A percentile compares a stretch with the other conserved stretches of the same genome.
Conservation (phyloP, 2,888 invertebrate genomes). For the Dasypolia templi region DNA sequence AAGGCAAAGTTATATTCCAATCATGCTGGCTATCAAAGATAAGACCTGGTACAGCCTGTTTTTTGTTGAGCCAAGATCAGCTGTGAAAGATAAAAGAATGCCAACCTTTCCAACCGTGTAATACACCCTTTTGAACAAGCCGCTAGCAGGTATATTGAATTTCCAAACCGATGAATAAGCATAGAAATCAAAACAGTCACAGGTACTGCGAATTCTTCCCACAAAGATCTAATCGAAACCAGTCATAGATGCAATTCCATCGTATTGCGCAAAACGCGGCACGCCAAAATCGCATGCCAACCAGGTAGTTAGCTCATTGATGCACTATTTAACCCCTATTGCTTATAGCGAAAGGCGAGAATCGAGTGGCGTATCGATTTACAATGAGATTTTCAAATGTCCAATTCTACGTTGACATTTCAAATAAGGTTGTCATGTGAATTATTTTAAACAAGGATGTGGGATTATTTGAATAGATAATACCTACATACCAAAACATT, state of each 20-base stretch:
- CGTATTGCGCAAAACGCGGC: constrained; percentile 75
- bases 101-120: constrained; percentile 18
- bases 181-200: constrained; percentile 58
- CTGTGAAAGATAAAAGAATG: constrained; percentile 39
- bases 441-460: constrained; percentile 55
- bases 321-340: constrained; percentile 58
- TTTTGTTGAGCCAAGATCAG: constrained; percentile 37
- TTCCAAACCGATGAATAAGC: constrained; percentile 42
- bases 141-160: constrained; percentile 29
- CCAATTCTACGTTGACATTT: constrained; percentile 61
- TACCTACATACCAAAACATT: not conserved
- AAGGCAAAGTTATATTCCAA: not conserved
- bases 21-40: constrained; percentile 30
- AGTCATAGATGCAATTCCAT: constrained; percentile 75
- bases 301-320: constrained; percentile 64
- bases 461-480: constrained; percentile 27
- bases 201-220: constrained; percentile 68
- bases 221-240: constrained; percentile 76
- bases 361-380: constrained; percentile 58
- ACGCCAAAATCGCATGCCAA: constrained; percentile 75
- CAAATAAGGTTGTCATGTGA: constrained; percentile 54
- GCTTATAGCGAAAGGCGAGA: constrained; percentile 53
- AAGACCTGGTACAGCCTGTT: constrained; percentile 12
- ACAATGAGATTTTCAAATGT: constrained; percentile 59
- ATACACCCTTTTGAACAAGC: constrained; percentile 26